Evolutionary conservation across 2,797 vertebrate genomes (phyloP).

Genomic region (Esox lucius): DNA sequence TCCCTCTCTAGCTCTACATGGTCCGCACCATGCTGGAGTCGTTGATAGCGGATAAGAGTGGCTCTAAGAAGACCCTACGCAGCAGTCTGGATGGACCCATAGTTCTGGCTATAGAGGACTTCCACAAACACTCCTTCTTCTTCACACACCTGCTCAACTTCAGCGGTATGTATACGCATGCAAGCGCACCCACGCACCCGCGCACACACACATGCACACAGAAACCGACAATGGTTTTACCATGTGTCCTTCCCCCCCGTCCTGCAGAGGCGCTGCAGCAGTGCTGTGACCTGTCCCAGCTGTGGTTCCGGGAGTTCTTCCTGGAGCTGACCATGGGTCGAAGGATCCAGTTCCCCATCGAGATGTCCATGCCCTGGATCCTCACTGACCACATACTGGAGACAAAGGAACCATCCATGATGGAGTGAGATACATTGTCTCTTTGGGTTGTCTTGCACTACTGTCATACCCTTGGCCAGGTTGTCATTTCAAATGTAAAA

Average conservation of each 20-base stretch:
- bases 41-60: conserved; percentile 96
- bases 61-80: conserved; percentile 95
- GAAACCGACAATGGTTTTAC: background rate
- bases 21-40: conserved; percentile 98
- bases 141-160: conserved; percentile 98
- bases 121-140: conserved; percentile 99
- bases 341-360: conserved; percentile 97
- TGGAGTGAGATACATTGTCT: conserved; percentile 83
- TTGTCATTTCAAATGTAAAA: no score
- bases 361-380: conserved; percentile 99
- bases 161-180: conserved; percentile 79
- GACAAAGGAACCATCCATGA: conserved; percentile 96
- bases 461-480: no score
- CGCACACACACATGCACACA: background rate
- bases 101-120: conserved; percentile 95
- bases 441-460: background rate
- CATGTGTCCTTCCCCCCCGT: background rate
- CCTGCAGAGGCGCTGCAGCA: conserved; percentile 92
- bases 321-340: conserved; percentile 97
- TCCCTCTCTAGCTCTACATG: conserved; percentile 88
- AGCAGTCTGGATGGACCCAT: conserved; percentile 97
- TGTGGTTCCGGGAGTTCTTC: conserved; percentile 98
- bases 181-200: background rate
- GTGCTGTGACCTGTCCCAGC: conserved; percentile 95
- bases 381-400: conserved; percentile 96